Evolutionary conservation across 2,113 vertebrate species (phyloP).

Genomic region (Lagopus leucura): DNA sequence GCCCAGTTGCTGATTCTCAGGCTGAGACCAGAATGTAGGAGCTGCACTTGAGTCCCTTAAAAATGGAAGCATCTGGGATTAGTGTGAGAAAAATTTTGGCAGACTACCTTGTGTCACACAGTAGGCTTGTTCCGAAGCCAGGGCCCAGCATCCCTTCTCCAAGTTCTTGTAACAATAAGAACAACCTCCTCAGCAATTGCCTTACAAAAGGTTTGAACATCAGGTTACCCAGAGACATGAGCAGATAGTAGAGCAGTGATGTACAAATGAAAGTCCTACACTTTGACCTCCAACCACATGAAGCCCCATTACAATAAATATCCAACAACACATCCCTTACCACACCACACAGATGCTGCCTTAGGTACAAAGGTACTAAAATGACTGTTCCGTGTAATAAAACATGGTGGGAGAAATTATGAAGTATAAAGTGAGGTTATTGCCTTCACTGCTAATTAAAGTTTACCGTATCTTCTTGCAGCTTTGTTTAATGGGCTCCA

Average conservation of each 20-base stretch:
- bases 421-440: slow-evolving; percentile 74
- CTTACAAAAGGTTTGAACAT: slow-evolving; percentile 74
- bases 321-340: slow-evolving; percentile 72
- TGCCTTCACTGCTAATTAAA: slow-evolving; percentile 75
- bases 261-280: slow-evolving; percentile 74
- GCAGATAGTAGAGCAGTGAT: slow-evolving; percentile 71
- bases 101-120: slow-evolving; percentile 39
- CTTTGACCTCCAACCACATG: slow-evolving; percentile 74
- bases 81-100: slow-evolving; percentile 49
- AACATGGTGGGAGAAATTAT: slow-evolving; percentile 73
- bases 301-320: slow-evolving; percentile 76
- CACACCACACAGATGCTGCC: slow-evolving; percentile 70
- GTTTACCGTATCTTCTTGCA: slow-evolving; percentile 74
- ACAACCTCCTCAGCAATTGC: slow-evolving; percentile 75
- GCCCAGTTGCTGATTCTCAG: background rate
- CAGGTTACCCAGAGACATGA: slow-evolving; percentile 72
- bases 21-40: background rate
- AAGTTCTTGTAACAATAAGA: slow-evolving; percentile 65
- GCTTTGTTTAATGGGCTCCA: slow-evolving; percentile 74
- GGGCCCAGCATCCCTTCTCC: slow-evolving; percentile 69
- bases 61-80: slow-evolving; percentile 17
- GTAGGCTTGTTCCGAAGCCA: slow-evolving; percentile 52
- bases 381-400: slow-evolving; percentile 72
- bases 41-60: background rate
- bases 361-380: slow-evolving; percentile 76